phyloP scores from a whole-genome alignment of 2,113 vertebrate species.

The Atractosteus spatula region DNA sequence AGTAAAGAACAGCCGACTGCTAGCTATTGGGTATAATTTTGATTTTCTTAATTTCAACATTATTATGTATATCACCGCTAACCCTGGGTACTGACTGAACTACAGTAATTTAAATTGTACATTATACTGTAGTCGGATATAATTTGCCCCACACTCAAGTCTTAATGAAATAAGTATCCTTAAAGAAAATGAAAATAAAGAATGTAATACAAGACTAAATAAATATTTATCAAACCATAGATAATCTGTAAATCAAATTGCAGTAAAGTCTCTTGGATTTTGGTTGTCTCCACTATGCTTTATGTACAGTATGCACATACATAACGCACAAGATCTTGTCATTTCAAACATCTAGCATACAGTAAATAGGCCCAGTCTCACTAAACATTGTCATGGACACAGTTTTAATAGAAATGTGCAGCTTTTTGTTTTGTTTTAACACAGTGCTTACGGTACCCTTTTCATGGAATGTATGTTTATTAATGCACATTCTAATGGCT shows the following conservation, averaged over 20 bases:
- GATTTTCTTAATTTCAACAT: neutral
- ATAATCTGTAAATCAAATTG: conserved; percentile 3
- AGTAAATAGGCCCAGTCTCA: neutral
- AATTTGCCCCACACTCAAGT: neutral
- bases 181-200: conserved; percentile 9
- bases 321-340: neutral
- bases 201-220: conserved; percentile 19
- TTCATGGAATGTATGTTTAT: too few species aligned
- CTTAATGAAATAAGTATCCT: conserved; percentile 1
- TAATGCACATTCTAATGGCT: too few species aligned
- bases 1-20: neutral
- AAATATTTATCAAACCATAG: conserved; percentile 16
- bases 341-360: neutral
- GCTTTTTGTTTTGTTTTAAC: too few species aligned
- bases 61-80: too few species aligned
- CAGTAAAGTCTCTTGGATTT: neutral
- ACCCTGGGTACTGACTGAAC: too few species aligned
- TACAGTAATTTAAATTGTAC: neutral
- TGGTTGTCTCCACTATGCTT: neutral
- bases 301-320: too few species aligned
- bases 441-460: too few species aligned
- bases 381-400: conserved; percentile 2
- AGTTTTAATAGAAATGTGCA: neutral
- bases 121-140: neutral
- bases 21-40: too few species aligned